Conservation (phyloP, 1,140 invertebrate genomes). For the Drosophila ohnishii region DNA sequence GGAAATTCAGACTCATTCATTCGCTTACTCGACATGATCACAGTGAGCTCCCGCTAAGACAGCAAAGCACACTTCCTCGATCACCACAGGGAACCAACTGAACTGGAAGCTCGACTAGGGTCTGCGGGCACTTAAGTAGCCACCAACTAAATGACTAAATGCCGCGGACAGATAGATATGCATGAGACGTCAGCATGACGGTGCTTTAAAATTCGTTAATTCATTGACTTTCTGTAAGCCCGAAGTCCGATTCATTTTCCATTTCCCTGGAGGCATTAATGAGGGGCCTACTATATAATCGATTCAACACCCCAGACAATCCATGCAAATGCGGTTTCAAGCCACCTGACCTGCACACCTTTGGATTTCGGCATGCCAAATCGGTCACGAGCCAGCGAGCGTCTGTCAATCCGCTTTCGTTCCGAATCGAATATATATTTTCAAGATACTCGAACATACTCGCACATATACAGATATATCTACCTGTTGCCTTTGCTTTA, state of each 20-base stretch:
- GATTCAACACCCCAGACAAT: neutral
- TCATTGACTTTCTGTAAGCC: constrained; percentile 47
- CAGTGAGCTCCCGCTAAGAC: constrained; percentile 20
- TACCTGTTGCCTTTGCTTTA: constrained; percentile 56
- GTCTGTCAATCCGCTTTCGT: constrained; percentile 28
- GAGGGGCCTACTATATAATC: constrained; percentile 37
- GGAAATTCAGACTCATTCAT: constrained; percentile 23
- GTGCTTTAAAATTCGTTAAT: constrained; percentile 9
- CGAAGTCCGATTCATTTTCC: constrained; percentile 27
- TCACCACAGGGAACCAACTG: constrained; percentile 14
- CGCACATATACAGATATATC: neutral
- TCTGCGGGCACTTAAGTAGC: neutral
- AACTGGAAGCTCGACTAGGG: constrained; percentile 16
- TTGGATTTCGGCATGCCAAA: constrained; percentile 39
- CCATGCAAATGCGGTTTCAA: constrained; percentile 46
- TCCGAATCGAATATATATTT: constrained; percentile 29
- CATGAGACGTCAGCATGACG: constrained; percentile 35
- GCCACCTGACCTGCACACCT: constrained; percentile 46
- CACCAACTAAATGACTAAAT: constrained; percentile 4
- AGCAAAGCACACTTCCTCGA: constrained; percentile 14
- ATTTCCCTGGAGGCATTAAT: constrained; percentile 57
- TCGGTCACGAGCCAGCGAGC: constrained; percentile 25
- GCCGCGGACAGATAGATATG: neutral
- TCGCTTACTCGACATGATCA: constrained; percentile 41
- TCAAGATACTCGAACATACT: constrained; percentile 15